phyloP scores from a whole-genome alignment of 2,888 invertebrate species.

The Dasysyrphus albostriatus region DNA sequence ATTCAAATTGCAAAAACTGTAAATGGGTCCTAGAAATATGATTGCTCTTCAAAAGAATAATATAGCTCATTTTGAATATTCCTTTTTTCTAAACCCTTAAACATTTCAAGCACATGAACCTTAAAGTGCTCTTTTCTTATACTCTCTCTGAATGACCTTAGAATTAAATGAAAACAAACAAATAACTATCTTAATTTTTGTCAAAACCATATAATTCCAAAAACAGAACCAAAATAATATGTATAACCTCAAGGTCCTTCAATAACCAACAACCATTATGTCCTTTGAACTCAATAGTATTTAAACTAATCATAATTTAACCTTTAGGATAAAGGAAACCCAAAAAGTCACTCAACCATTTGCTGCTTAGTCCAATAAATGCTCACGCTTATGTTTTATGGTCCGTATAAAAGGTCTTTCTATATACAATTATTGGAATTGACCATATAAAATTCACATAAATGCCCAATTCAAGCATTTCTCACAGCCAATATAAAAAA shows the following conservation, averaged over 20 bases:
- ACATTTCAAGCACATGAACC: no score
- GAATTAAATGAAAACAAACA: no score
- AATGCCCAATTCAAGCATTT: conserved; percentile 21
- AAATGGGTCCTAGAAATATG: no score
- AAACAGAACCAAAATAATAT: background rate
- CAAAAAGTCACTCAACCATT: conserved; percentile 36
- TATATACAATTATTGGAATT: conserved; percentile 45
- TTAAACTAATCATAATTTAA: conserved; percentile 26
- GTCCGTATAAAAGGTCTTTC: conserved; percentile 39
- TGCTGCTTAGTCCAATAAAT: conserved; percentile 23
- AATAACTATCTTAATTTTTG: background rate
- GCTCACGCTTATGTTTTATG: conserved; percentile 34
- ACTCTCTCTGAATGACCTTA: no score
- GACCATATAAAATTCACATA: conserved; percentile 39
- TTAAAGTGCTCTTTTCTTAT: no score
- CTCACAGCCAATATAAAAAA: conserved; percentile 12
- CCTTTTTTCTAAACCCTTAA: no score
- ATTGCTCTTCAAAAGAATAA: no score
- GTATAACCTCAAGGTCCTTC: background rate
- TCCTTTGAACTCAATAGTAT: background rate
- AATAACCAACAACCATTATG: conserved; percentile 1
- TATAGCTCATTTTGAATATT: no score
- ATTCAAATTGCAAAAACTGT: no score
- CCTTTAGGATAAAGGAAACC: conserved; percentile 4
- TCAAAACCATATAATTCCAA: background rate